Evolutionary conservation across 2,888 invertebrate genomes (phyloP).

Genomic region (Branchellion lobata): DNA sequence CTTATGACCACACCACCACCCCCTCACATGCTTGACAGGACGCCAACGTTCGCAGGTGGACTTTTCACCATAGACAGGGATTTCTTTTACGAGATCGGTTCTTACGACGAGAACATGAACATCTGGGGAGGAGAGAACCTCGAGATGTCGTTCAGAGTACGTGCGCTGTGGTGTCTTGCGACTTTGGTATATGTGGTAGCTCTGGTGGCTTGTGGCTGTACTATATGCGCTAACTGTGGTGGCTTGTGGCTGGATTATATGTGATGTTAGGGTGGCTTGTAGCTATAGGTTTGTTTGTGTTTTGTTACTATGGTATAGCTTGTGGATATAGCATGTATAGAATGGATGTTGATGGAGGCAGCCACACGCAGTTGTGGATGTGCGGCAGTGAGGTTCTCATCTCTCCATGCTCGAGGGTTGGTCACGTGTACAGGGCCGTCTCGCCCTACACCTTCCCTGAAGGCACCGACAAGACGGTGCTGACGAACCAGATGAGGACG

Average conservation of each 20-base stretch:
- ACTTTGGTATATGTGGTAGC: background rate
- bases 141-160: constrained; percentile 90
- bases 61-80: constrained; percentile 70
- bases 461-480: constrained; percentile 79
- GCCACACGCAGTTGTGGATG: constrained; percentile 61
- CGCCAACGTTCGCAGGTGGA: constrained; percentile 52
- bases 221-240: background rate
- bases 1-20: too few relatives aligned
- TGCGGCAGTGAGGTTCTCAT: constrained; percentile 62
- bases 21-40: constrained; percentile 46
- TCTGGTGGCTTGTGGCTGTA: background rate
- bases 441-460: constrained; percentile 99
- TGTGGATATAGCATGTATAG: too few relatives aligned
- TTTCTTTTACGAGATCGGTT: constrained; percentile 95
- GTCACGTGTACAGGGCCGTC: constrained; percentile 63
- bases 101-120: constrained; percentile 98
- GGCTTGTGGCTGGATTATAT: background rate
- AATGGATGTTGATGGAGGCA: too few relatives aligned
- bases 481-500: constrained; percentile 93
- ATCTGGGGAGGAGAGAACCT: constrained; percentile 98
- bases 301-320: too few relatives aligned
- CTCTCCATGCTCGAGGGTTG: constrained; percentile 62
- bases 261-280: too few relatives aligned
- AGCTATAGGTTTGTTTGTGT: too few relatives aligned
- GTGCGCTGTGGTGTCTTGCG: constrained; percentile 53